Evolutionary conservation across 1,140 invertebrate genomes (phyloP).

Genomic region (Brevipalpus yothersi): DNA sequence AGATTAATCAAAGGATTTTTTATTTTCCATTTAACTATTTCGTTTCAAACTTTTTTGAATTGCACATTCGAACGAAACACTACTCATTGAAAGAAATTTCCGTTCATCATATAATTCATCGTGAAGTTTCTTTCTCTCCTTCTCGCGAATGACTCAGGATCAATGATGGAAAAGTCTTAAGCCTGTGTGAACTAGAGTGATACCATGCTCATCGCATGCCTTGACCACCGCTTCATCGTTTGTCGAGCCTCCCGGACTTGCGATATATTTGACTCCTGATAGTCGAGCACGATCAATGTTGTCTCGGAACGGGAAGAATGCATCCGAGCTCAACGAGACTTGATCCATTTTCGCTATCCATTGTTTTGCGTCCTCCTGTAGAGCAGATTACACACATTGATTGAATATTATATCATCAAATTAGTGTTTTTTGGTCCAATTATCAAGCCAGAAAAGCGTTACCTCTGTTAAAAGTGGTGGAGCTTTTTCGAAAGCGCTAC

Average conservation of each 20-base stretch:
- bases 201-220: slow-evolving; percentile 75
- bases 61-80: too few relatives aligned
- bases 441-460: not conserved
- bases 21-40: too few relatives aligned
- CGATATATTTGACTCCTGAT: slow-evolving; percentile 79
- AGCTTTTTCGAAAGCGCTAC: slow-evolving; percentile 41
- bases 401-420: not conserved
- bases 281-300: slow-evolving; percentile 79
- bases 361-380: slow-evolving; percentile 32
- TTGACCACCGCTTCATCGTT: slow-evolving; percentile 73
- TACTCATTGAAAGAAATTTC: too few relatives aligned
- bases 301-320: slow-evolving; percentile 94
- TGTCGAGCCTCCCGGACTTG: slow-evolving; percentile 70
- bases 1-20: too few relatives aligned
- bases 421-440: not conserved
- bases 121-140: too few relatives aligned
- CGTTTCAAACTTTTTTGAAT: too few relatives aligned
- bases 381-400: not conserved
- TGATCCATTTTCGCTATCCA: slow-evolving; percentile 55
- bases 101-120: too few relatives aligned
- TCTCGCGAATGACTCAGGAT: slow-evolving; percentile 14
- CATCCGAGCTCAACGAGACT: slow-evolving; percentile 88
- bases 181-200: slow-evolving; percentile 67
- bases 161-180: slow-evolving; percentile 85
- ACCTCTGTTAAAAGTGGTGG: slow-evolving; percentile 36